Evolutionary conservation across 2,113 vertebrate genomes (phyloP), one percentile per base, ranked within the genome.

Genomic region (Boulengeromyrus knoepffleri): DNA sequence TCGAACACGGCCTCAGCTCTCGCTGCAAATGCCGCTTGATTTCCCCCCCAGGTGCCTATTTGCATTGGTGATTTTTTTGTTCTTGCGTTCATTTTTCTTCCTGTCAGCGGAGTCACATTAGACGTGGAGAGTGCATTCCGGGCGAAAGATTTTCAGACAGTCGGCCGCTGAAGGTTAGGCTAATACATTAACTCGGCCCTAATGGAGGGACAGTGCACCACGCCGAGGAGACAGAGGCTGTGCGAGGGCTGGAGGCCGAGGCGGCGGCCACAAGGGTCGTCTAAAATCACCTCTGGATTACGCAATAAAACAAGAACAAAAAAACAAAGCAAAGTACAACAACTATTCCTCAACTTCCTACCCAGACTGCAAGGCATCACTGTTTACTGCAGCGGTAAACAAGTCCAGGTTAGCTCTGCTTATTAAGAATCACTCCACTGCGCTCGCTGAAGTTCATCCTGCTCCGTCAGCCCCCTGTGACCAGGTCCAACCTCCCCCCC

Each of bases 401-500:
- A 89, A 90, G 86, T 58, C 86, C 62, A 89, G 89, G 52, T 89
- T 53, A 19, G 74, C 86, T 90, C 84, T 89, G 88, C 92, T 91
- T 90, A 92, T 92, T 92, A 93, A 89, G 90, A 53, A 88, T 46
- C 52, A 50, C 56, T 85, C 58, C 56, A 10, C 47, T 24, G 52
- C 19, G 39, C 52, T 49, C 31, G 3, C 89, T 92, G 89, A 92
- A 93, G 92, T 92, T 92, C 90, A 92, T 15, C 45, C 88, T 62
- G 13, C 53, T 90, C 77, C 45, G 50, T 62, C 87, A 53, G 86
- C 90, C 84, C 89, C 93, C 90, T 36, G 90, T 89, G 89, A 90
- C 91, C 89, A 3, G 86, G 77, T 90, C 92, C 91, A 92, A 93
- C 95, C 95, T 92, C 95, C 95, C 94, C 94, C 92, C 92, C 94